phyloP scores from a whole-genome alignment of 2,113 vertebrate species.

The Noturus placidus region DNA sequence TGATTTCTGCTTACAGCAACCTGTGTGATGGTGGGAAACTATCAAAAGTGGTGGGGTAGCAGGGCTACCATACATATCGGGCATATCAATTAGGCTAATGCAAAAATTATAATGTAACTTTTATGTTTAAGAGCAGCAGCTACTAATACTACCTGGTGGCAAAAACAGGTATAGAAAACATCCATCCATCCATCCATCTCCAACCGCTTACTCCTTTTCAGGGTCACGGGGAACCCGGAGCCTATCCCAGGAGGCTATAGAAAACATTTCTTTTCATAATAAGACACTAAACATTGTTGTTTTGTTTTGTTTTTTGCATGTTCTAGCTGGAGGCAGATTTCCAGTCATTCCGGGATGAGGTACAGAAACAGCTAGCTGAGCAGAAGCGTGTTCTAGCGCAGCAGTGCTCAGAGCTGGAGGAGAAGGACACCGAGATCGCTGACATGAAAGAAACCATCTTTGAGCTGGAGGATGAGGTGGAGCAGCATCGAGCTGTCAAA shows the following conservation, averaged over 20 bases:
- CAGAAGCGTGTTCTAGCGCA: constrained; percentile 80
- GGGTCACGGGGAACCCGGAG: no score
- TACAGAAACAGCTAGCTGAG: constrained; percentile 81
- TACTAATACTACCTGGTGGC: neutral
- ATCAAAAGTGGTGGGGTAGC: neutral
- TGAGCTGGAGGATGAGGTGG: constrained; percentile 87
- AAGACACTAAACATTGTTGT: neutral
- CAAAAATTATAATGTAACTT: neutral
- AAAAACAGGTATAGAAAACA: neutral
- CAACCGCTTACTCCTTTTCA: no score
- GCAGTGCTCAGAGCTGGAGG: constrained; percentile 77
- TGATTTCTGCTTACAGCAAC: neutral
- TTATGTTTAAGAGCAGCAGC: neutral
- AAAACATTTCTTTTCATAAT: neutral
- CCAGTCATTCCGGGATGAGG: constrained; percentile 78
- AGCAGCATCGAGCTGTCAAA: constrained; percentile 86
- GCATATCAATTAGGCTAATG: neutral
- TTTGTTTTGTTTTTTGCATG: neutral
- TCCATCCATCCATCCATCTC: no score
- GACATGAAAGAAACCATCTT: constrained; percentile 90
- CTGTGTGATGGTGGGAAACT: neutral
- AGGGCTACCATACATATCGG: neutral
- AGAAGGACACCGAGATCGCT: constrained; percentile 80
- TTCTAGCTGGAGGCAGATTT: constrained; percentile 81
- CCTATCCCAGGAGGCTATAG: no score